A percentile compares a stretch with the other conserved stretches of the same genome.
phyloP scores from a whole-genome alignment of 2,888 invertebrate genomes.

The Chirona hameri region DNA sequence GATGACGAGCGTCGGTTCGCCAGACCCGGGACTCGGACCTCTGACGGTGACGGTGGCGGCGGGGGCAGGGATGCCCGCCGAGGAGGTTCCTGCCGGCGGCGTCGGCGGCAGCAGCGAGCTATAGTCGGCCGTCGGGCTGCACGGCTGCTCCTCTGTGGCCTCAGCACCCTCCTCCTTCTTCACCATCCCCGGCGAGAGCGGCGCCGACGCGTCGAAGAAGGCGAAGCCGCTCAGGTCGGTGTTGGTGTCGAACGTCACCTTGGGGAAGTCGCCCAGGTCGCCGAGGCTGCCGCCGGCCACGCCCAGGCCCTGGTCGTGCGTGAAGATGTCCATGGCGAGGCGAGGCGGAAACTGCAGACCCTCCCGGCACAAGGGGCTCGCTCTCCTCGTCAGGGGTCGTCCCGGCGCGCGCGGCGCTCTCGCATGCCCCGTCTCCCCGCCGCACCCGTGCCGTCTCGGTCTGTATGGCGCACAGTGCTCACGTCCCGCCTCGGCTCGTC shows the following conservation, averaged over 20 bases:
- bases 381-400: neutral
- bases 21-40: conserved; percentile 33
- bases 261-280: conserved; percentile 56
- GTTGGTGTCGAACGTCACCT: conserved; percentile 68
- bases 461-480: neutral
- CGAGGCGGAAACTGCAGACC: neutral
- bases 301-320: conserved; percentile 62
- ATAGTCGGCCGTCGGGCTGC: neutral
- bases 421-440: neutral
- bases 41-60: conserved; percentile 35
- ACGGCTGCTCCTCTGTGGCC: neutral
- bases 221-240: conserved; percentile 70
- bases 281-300: conserved; percentile 60
- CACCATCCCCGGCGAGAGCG: conserved; percentile 58
- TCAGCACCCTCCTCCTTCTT: conserved; percentile 54
- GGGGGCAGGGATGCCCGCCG: conserved; percentile 30
- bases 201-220: conserved; percentile 61
- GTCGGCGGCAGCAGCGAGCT: conserved; percentile 31
- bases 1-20: conserved; percentile 26
- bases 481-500: neutral
- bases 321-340: conserved; percentile 65
- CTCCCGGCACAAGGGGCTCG: too few relatives aligned
- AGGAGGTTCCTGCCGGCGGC: conserved; percentile 31
- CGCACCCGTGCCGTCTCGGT: too few relatives aligned
- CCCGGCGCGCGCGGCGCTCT: neutral